phyloP scores from a whole-genome alignment of 2,888 invertebrate genomes.

The Digitonthophagus gazella region DNA sequence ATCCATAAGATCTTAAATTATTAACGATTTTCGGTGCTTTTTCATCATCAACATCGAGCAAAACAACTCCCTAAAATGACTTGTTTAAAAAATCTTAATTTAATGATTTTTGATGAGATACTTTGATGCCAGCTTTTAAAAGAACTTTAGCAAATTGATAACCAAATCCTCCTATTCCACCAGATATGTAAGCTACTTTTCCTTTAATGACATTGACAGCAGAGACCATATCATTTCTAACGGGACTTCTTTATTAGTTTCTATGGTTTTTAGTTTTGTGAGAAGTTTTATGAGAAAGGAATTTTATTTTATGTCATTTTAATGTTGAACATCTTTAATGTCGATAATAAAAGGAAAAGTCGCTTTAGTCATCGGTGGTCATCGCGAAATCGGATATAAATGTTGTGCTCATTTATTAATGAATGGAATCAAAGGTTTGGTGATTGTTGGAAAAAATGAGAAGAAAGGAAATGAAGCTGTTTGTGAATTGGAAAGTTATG shows the following conservation, averaged over 20 bases:
- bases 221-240: background rate
- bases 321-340: conserved; percentile 8
- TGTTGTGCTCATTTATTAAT: conserved; percentile 29
- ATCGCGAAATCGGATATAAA: conserved; percentile 33
- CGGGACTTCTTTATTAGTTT: too few species aligned
- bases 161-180: conserved; percentile 24
- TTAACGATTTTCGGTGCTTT: conserved; percentile 7
- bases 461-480: conserved; percentile 9
- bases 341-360: conserved; percentile 24
- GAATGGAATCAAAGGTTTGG: conserved; percentile 29
- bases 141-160: conserved; percentile 22
- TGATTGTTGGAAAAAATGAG: conserved; percentile 14
- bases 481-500: conserved; percentile 11
- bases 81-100: background rate
- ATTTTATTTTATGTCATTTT: conserved; percentile 12
- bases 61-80: conserved; percentile 23
- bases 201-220: conserved; percentile 1
- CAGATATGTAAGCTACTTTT: conserved; percentile 24
- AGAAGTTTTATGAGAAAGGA: too few species aligned
- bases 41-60: conserved; percentile 13
- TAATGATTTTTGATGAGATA: background rate
- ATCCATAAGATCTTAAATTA: conserved; percentile 17
- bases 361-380: conserved; percentile 35
- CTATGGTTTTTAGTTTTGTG: too few species aligned
- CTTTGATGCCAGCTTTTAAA: conserved; percentile 23